Conservation (phyloP, 2,113 vertebrate species). For the Raja brachyura region DNA sequence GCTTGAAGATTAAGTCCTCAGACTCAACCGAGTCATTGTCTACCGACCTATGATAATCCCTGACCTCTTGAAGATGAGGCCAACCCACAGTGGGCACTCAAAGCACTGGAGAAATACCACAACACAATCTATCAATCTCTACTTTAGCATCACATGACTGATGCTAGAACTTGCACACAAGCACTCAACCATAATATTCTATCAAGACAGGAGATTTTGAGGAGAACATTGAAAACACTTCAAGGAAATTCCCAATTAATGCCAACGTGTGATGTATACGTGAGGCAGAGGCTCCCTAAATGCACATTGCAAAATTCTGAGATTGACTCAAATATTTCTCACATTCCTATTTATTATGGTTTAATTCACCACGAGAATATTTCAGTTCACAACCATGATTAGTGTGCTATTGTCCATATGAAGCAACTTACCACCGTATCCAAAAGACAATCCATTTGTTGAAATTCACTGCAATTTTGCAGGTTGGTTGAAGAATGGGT, state of each 20-base stretch:
- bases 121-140: no score
- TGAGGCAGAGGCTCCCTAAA: neutral
- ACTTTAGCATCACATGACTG: no score
- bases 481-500: neutral
- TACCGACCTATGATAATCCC: no score
- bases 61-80: no score
- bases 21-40: no score
- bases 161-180: no score
- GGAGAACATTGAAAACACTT: no score
- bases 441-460: conserved; percentile 36
- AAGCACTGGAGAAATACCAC: no score
- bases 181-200: no score
- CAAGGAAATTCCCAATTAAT: neutral
- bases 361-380: neutral
- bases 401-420: neutral
- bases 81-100: no score
- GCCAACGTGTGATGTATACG: neutral
- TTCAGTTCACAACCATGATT: neutral
- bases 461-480: conserved; percentile 7
- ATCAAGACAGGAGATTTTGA: no score
- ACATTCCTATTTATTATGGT: neutral
- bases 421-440: conserved; percentile 42
- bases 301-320: neutral
- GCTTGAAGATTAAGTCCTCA: no score
- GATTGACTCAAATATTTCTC: neutral